These are phyloP conservation scores for Clinocottus analis DNA, from an alignment of 2,113 vertebrate species.

Conservation along the genomic window DNA sequence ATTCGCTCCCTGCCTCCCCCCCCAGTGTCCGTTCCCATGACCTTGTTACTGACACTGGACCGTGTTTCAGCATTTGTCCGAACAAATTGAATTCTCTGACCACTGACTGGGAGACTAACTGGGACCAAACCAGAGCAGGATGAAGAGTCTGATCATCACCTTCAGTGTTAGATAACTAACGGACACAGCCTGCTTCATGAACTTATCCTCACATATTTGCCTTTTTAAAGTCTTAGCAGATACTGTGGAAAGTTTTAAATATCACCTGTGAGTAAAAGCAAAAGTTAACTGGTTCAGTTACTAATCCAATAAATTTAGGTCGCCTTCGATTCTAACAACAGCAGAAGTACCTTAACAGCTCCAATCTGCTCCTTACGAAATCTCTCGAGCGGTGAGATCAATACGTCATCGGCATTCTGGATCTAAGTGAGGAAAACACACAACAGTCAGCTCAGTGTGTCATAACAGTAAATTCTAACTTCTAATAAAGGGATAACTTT, in stretches of 20 bases:
- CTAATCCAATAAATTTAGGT: neutral
- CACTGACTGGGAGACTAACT: constrained; percentile 13
- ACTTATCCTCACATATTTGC: neutral
- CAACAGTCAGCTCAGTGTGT: constrained; percentile 10
- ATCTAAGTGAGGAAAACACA: constrained; percentile 85
- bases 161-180: constrained; percentile 1
- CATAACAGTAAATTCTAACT: constrained; percentile 17
- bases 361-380: constrained; percentile 99
- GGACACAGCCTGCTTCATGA: neutral
- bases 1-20: constrained; percentile 41
- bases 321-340: neutral
- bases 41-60: constrained; percentile 64
- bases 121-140: constrained; percentile 19
- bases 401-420: constrained; percentile 97
- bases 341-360: constrained; percentile 91
- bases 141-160: constrained; percentile 13
- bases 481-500: neutral
- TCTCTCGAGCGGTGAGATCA: constrained; percentile 96
- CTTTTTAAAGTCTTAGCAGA: neutral
- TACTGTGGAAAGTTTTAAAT: neutral
- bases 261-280: neutral
- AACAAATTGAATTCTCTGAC: constrained; percentile 51
- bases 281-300: neutral
- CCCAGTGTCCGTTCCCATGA: constrained; percentile 76
- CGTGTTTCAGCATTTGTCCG: constrained; percentile 54